A percentile compares a stretch with the other conserved stretches of the same genome.
phyloP scores from a whole-genome alignment of 2,113 vertebrate genomes.

The Agelaius tricolor region DNA sequence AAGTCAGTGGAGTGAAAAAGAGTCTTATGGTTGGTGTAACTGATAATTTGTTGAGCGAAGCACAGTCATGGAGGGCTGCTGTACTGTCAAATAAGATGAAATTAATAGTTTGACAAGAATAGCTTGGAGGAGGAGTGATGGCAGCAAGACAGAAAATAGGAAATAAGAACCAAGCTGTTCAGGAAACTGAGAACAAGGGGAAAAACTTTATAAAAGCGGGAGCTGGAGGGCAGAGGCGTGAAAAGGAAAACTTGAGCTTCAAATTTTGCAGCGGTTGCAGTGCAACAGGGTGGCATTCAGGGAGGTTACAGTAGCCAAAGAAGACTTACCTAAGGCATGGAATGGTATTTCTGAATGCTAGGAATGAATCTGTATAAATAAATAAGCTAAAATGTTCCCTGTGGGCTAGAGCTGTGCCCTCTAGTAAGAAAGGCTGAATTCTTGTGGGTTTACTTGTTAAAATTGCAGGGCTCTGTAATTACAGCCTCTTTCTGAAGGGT shows the following conservation, averaged over 20 bases:
- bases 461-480: conserved; percentile 22
- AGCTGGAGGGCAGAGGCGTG: conserved; percentile 7
- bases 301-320: background rate
- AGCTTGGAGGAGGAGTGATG: conserved; percentile 36
- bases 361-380: conserved; percentile 33
- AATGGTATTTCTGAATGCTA: conserved; percentile 15
- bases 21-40: conserved; percentile 37
- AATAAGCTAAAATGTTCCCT: conserved; percentile 30
- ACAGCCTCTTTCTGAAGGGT: conserved; percentile 23
- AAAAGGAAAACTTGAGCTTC: background rate
- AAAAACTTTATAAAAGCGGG: background rate
- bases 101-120: conserved; percentile 47
- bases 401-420: conserved; percentile 31
- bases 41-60: conserved; percentile 38
- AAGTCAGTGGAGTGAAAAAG: conserved; percentile 19
- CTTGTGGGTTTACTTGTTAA: conserved; percentile 58
- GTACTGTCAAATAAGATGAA: conserved; percentile 35
- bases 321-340: conserved; percentile 14
- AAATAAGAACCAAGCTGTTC: conserved; percentile 29
- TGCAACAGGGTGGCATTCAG: background rate
- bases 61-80: background rate
- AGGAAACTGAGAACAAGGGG: background rate
- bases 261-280: background rate
- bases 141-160: conserved; percentile 22
- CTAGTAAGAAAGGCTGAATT: background rate